These are phyloP conservation scores for western clawed frog (Xenopus tropicalis) DNA, from an alignment of 2,113 vertebrate species.

Conservation along the genomic window UCB_Xtro_10.0 CM004443.2:94904501-94905000, in stretches of 20 bases:
- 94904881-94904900: constrained; percentile 78
- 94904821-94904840: constrained; percentile 99
- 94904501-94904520: constrained; percentile 85
- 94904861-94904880: constrained; percentile 89
- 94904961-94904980: too few species aligned
- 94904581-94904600: constrained; percentile 99
- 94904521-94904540: constrained; percentile 97
- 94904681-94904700: constrained; percentile 80
- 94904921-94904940: constrained; percentile 62
- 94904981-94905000: too few species aligned
- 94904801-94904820: constrained; percentile 99
- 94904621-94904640: constrained; percentile 99
- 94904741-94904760: constrained; percentile 99
- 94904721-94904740: constrained; percentile 99
- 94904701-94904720: constrained; percentile 96
- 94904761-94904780: constrained; percentile 99
- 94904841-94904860: constrained; percentile 82
- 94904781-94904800: constrained; percentile 99
- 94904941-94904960: too few species aligned
- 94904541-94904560: constrained; percentile 99
- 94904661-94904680: constrained; percentile 89
- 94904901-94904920: constrained; percentile 72
- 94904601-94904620: constrained; percentile 99
- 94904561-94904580: constrained; percentile 99
- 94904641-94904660: constrained; percentile 99